Conservation (phyloP, 2,888 invertebrate species). For the Anthophora plumipes region DNA sequence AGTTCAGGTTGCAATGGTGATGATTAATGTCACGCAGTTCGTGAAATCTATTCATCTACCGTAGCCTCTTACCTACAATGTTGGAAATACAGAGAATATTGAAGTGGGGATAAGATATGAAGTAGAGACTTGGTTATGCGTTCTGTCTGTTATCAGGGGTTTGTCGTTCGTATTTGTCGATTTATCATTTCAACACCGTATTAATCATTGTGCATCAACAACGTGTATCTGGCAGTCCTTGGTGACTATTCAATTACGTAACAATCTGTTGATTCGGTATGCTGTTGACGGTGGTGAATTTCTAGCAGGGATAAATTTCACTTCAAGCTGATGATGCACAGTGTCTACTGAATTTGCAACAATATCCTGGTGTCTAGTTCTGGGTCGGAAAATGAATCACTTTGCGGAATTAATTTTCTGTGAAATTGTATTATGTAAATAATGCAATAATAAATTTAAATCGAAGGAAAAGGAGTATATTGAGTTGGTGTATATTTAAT, state of each 20-base stretch:
- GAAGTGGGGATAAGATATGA: constrained; percentile 15
- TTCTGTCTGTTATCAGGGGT: background rate
- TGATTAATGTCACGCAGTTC: constrained; percentile 36
- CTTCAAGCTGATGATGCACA: background rate
- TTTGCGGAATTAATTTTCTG: no score
- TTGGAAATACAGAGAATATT: background rate
- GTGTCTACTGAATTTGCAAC: no score
- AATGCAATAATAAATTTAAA: no score
- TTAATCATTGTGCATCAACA: constrained; percentile 14
- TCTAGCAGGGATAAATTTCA: background rate
- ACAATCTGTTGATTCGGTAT: background rate
- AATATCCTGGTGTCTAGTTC: no score
- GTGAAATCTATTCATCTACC: constrained; percentile 43
- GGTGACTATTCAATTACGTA: background rate
- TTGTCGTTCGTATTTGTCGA: constrained; percentile 18
- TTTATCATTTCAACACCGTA: constrained; percentile 34
- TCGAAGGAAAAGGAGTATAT: no score
- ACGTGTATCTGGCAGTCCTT: background rate
- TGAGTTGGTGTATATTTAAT: no score
- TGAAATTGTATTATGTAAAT: no score
- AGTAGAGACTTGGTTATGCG: constrained; percentile 1
- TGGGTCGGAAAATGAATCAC: no score
- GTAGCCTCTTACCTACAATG: constrained; percentile 2
- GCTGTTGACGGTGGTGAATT: background rate
- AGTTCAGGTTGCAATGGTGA: constrained; percentile 17